Evolutionary conservation across 1,140 invertebrate species (phyloP).

Genomic region (Diabrotica undecimpunctata): DNA sequence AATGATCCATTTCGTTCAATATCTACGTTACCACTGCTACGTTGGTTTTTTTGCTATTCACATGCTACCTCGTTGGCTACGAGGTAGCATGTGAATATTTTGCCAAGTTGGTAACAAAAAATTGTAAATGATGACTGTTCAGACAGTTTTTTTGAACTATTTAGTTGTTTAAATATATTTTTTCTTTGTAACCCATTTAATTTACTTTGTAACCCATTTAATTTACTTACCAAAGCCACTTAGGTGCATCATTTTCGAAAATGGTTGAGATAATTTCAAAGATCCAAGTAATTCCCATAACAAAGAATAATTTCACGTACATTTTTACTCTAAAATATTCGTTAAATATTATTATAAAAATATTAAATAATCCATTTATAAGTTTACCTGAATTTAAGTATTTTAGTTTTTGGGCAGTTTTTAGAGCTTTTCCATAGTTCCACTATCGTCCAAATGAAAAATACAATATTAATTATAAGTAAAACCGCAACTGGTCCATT

Average conservation of each 20-base stretch:
- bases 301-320: conserved; percentile 64
- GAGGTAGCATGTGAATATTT: too few species aligned
- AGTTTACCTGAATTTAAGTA: conserved; percentile 56
- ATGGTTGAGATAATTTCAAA: conserved; percentile 58
- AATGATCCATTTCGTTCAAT: too few species aligned
- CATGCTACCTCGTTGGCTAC: too few species aligned
- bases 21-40: too few species aligned
- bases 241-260: conserved; percentile 19
- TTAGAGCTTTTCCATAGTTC: conserved; percentile 53
- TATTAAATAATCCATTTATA: not conserved
- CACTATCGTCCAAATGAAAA: conserved; percentile 56
- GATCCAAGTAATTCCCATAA: conserved; percentile 72
- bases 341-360: not conserved
- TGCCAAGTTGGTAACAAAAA: too few species aligned
- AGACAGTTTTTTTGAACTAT: too few species aligned
- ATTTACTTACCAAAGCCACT: conserved; percentile 10
- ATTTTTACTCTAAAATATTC: conserved; percentile 55
- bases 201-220: too few species aligned
- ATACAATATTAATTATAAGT: conserved; percentile 54
- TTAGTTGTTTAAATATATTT: too few species aligned
- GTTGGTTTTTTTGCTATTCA: too few species aligned
- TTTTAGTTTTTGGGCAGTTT: conserved; percentile 49
- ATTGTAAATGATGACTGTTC: too few species aligned
- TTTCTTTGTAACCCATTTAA: too few species aligned
- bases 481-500: conserved; percentile 60